Conservation (phyloP, 2,113 vertebrate genomes). For the Epinephelus fuscoguttatus region DNA sequence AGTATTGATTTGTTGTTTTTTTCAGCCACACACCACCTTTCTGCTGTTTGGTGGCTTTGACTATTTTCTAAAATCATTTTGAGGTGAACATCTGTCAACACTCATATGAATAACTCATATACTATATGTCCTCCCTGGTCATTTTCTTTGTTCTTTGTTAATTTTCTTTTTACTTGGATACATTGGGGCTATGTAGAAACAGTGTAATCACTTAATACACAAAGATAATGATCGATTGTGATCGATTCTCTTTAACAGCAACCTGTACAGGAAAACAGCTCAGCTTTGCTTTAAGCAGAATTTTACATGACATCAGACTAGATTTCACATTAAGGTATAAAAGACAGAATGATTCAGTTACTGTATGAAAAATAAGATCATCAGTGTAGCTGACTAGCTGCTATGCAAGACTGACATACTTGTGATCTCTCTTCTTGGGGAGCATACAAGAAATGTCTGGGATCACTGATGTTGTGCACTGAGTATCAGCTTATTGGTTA, state of each 20-base stretch:
- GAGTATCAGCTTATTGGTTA: not conserved
- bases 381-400: not conserved
- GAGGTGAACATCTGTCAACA: not conserved
- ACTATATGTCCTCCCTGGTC: not conserved
- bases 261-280: not conserved
- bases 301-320: not conserved
- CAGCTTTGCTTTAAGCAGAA: not conserved
- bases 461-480: not conserved
- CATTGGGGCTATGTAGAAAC: not conserved
- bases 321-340: not conserved
- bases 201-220: not conserved
- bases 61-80: not conserved
- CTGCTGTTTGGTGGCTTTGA: not conserved
- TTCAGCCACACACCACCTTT: not conserved
- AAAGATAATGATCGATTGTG: not conserved
- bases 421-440: not conserved
- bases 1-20: slow-evolving; percentile 54
- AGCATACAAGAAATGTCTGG: not conserved
- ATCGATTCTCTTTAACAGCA: not conserved
- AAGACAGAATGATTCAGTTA: too few relatives aligned
- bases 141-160: not conserved
- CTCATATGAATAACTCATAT: not conserved
- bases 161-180: not conserved
- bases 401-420: not conserved
- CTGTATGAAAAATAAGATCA: not conserved